Evolutionary conservation across 2,797 vertebrate genomes (phyloP).

Genomic region (Sebastolobus alascanus): DNA sequence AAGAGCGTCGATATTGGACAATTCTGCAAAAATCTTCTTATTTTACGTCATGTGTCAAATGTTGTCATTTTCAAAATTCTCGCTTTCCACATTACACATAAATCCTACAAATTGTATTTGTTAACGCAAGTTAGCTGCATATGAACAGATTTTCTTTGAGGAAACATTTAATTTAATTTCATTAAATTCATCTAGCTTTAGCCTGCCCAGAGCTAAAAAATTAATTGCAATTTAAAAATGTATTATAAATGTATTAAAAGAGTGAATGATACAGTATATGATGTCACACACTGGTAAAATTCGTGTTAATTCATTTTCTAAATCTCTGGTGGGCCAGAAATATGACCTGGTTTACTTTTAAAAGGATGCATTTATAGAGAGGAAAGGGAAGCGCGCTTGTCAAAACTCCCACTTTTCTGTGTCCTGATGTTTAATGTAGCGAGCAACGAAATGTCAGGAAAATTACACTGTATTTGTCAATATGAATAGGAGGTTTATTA

Average conservation of each 20-base stretch:
- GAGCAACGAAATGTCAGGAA: conserved; percentile 17
- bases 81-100: background rate
- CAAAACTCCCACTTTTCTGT: conserved; percentile 9
- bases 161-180: background rate
- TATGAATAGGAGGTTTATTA: conserved; percentile 37
- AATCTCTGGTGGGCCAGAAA: background rate
- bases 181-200: background rate
- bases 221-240: too few species aligned
- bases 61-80: background rate
- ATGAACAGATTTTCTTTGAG: background rate
- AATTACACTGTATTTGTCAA: conserved; percentile 40
- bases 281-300: background rate
- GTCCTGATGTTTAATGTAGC: conserved; percentile 29
- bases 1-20: background rate
- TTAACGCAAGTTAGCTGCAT: background rate
- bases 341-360: background rate
- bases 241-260: background rate
- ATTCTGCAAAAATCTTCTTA: background rate
- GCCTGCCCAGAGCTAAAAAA: background rate
- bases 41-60: background rate
- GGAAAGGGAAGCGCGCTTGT: background rate
- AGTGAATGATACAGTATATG: background rate
- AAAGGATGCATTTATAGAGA: background rate
- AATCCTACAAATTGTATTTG: background rate
- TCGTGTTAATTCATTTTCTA: background rate